A percentile compares a stretch with the other conserved stretches of the same genome.
phyloP scores from a whole-genome alignment of 2,888 invertebrate species.

The Dorcus hopei region DNA sequence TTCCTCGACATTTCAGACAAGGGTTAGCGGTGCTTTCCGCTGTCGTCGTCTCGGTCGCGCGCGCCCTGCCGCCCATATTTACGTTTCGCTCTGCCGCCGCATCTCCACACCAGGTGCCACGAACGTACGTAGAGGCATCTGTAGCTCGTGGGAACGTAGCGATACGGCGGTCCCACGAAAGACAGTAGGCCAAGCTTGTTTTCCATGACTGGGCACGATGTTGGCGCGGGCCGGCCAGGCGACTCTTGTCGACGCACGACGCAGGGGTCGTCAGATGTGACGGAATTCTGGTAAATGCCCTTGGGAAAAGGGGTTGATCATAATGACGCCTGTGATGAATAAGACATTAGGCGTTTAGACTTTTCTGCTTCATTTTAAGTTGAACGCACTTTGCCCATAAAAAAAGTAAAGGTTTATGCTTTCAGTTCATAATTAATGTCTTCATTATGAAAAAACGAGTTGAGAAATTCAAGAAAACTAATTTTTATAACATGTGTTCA shows the following conservation, averaged over 20 bases:
- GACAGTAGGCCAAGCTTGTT: slow-evolving; percentile 22
- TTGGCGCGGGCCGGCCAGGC: slow-evolving; percentile 35
- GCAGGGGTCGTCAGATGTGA: not conserved
- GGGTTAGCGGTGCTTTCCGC: slow-evolving; percentile 6
- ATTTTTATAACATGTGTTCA: too few species aligned
- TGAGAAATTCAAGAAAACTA: too few species aligned
- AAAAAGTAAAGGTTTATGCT: too few species aligned
- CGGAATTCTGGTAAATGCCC: not conserved
- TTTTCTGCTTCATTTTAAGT: not conserved
- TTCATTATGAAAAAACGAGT: too few species aligned
- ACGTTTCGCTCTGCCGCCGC: slow-evolving; percentile 1
- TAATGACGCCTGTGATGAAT: not conserved
- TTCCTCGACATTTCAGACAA: not conserved
- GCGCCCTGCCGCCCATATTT: not conserved
- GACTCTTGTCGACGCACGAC: slow-evolving; percentile 6
- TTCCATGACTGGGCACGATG: slow-evolving; percentile 25
- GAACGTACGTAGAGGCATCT: slow-evolving; percentile 10
- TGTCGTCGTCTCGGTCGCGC: not conserved
- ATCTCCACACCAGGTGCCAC: slow-evolving; percentile 13
- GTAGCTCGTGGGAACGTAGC: slow-evolving; percentile 15
- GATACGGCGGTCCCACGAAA: slow-evolving; percentile 14
- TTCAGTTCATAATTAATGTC: too few species aligned
- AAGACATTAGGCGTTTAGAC: not conserved
- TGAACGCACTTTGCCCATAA: not conserved
- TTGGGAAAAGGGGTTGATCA: not conserved